Percentiles rank a stretch among this genome's conserved stretches.
These are phyloP conservation scores for Drosophila hydei DNA, from an alignment of 1,140 invertebrate species.

Conservation along the genomic window DNA sequence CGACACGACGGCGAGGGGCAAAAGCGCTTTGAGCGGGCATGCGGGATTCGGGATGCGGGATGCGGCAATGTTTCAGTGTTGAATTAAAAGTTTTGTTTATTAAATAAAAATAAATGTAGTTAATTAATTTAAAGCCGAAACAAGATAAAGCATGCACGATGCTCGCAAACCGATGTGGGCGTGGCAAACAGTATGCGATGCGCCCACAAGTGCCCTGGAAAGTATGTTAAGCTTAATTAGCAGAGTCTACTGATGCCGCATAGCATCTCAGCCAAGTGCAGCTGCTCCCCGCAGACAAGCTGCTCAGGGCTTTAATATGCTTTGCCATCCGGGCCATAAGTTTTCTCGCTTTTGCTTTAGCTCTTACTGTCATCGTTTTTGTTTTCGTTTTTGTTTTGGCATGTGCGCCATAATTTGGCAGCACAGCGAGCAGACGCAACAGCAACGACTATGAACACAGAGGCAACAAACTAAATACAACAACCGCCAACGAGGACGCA, in stretches of 20 bases:
- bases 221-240: constrained; percentile 66
- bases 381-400: constrained; percentile 26
- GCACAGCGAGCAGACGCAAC: constrained; percentile 37
- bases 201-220: constrained; percentile 21
- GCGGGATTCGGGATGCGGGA: background rate
- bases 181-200: constrained; percentile 2
- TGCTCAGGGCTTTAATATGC: constrained; percentile 3
- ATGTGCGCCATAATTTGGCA: constrained; percentile 56
- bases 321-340: constrained; percentile 16
- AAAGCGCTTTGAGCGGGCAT: background rate
- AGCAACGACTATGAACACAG: constrained; percentile 7
- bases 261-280: constrained; percentile 42
- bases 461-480: constrained; percentile 30
- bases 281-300: constrained; percentile 19
- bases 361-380: constrained; percentile 4
- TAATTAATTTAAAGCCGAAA: constrained; percentile 77
- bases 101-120: constrained; percentile 79
- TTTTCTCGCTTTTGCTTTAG: constrained; percentile 10
- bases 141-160: constrained; percentile 69
- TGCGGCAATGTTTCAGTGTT: constrained; percentile 18
- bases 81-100: constrained; percentile 73
- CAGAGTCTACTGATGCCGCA: constrained; percentile 26
- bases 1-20: background rate
- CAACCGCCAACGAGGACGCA: constrained; percentile 47
- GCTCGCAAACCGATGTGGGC: constrained; percentile 5